phyloP scores from a whole-genome alignment of 2,888 invertebrate species.

The Pinctada fucata region DNA sequence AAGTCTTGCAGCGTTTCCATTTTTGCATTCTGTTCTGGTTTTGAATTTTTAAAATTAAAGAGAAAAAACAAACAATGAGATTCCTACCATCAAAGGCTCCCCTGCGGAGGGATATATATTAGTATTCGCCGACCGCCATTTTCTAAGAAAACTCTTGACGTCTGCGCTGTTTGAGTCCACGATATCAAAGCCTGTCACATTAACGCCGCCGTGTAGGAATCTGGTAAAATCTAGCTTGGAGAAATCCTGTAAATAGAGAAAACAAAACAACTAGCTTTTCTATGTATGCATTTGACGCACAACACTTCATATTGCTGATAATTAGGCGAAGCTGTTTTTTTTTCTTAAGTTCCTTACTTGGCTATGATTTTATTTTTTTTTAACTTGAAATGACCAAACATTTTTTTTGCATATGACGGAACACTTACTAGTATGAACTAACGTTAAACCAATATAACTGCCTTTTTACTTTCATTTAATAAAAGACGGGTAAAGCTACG shows the following conservation, averaged over 20 bases:
- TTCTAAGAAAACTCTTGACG: slow-evolving; percentile 43
- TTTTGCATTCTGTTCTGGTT: too few relatives aligned
- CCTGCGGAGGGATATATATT: slow-evolving; percentile 45
- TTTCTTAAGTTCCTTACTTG: background rate
- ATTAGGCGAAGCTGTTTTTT: background rate
- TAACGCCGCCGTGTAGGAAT: slow-evolving; percentile 96
- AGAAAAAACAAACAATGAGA: too few relatives aligned
- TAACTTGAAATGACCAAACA: too few relatives aligned
- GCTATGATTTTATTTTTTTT: too few relatives aligned
- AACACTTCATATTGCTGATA: background rate
- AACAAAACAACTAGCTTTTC: too few relatives aligned
- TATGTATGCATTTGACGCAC: background rate
- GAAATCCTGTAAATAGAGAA: slow-evolving; percentile 84
- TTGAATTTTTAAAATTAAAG: too few relatives aligned
- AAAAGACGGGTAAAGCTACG: too few relatives aligned
- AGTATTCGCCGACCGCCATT: slow-evolving; percentile 45
- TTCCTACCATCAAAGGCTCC: slow-evolving; percentile 35
- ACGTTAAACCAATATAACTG: too few relatives aligned
- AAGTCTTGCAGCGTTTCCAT: too few relatives aligned
- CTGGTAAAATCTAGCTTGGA: slow-evolving; percentile 94
- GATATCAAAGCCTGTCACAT: slow-evolving; percentile 94
- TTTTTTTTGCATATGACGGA: too few relatives aligned
- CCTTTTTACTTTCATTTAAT: too few relatives aligned
- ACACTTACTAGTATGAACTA: too few relatives aligned
- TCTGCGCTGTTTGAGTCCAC: slow-evolving; percentile 84